Evolutionary conservation across 2,888 invertebrate genomes (phyloP), one percentile per base, ranked within the genome.

Genomic region (Argynnis bischoffii): DNA sequence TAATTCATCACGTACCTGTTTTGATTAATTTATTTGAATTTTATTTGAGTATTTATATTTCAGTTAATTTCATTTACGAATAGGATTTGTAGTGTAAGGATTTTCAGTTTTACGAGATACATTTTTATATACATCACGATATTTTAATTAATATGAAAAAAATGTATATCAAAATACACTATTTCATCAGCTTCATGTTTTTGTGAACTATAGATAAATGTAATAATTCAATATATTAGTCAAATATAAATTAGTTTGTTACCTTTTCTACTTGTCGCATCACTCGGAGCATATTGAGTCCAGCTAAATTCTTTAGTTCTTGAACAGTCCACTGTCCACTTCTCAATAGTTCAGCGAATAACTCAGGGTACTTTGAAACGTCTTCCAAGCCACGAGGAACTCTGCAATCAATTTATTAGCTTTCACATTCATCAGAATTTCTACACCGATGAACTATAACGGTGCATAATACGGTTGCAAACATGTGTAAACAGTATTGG

Each of bases 311-410:
- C 86, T 95, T 94, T 72, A 95, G 85, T 78, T 95, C 95, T 72
- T 90, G 92, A 4, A 93, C 93, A 74, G 90, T 93, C 95, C 95
- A 95, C 75, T 93, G 93, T 3, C 94, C 94, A 68, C 93, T 94
- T 54, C 94, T 91, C 16, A 95, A 88, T 55, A 95, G 90, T 79
- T 95, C 95, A 8, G 94, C 95, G 75, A 96, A 95, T 66, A 96
- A 85, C 75, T 94, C 94, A 1, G 95, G 95, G 84, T 95, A 96
- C 77, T 93, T 94, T 1, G 95, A 95, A 48, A 95, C 95, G 80
- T 96, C 95, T 79, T 96, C 95, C 69, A 96, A 79, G 0, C 95
- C 95, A 57, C 93, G 90, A 0, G 95, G 94, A 14, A 95, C 94
- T 79, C 95, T 95, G 80, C 21, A 78, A 77, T 76, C 14, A 56